Percentiles rank a stretch among this genome's conserved stretches.
These are phyloP conservation scores for Gallinago paraguaiae DNA, from an alignment of 2,113 vertebrate species.

Conservation along the genomic window DNA sequence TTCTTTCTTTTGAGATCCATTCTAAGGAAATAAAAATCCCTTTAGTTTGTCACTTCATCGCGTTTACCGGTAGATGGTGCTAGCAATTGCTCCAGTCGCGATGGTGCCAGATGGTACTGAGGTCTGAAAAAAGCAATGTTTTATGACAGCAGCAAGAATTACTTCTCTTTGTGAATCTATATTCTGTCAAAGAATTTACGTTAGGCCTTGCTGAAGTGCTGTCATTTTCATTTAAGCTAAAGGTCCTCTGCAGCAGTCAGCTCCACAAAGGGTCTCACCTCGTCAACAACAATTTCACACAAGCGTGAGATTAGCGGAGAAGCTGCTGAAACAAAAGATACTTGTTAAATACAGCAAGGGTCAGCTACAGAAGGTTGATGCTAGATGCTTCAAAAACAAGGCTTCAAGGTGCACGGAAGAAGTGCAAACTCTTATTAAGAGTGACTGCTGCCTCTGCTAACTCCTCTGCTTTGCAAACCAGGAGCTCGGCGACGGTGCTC, in stretches of 20 bases:
- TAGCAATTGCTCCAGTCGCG: background rate
- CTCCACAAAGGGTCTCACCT: slow-evolving; percentile 43
- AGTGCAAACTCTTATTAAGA: background rate
- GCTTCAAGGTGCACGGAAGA: background rate
- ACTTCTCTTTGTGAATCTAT: slow-evolving; percentile 60
- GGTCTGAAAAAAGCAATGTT: slow-evolving; percentile 7
- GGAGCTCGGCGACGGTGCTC: accelerated
- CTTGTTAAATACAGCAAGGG: slow-evolving; percentile 54
- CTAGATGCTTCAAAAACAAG: slow-evolving; percentile 15
- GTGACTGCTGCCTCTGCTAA: background rate
- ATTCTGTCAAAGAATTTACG: slow-evolving; percentile 54
- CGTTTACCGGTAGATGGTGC: slow-evolving; percentile 1
- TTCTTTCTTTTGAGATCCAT: background rate
- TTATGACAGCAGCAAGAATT: slow-evolving; percentile 62
- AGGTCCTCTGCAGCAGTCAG: slow-evolving; percentile 9
- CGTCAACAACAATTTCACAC: background rate
- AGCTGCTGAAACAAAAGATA: slow-evolving; percentile 45
- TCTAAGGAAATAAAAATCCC: accelerated
- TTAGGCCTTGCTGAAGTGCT: slow-evolving; percentile 51
- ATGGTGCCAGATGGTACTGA: background rate
- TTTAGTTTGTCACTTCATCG: background rate
- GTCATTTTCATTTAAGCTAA: slow-evolving; percentile 52
- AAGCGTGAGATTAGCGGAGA: background rate
- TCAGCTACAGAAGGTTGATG: slow-evolving; percentile 29
- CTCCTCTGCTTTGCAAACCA: accelerated